Evolutionary conservation across 2,113 vertebrate species (phyloP).

Genomic region (Amphiprion ocellaris): DNA sequence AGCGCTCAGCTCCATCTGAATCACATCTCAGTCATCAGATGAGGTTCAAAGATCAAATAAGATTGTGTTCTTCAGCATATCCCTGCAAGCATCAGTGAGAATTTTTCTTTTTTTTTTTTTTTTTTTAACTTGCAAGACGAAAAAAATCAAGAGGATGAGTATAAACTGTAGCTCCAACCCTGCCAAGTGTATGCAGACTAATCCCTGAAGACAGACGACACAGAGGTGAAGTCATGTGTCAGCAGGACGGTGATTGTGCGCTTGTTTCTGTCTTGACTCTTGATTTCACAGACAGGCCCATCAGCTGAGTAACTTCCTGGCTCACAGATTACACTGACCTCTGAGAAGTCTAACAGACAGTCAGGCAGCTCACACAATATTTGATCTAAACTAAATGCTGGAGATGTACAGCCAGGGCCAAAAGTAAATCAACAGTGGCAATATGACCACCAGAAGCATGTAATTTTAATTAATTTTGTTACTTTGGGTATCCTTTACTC

Average conservation of each 20-base stretch:
- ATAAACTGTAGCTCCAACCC: not conserved
- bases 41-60: conserved; percentile 35
- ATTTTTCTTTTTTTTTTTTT: not conserved
- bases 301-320: conserved; percentile 16
- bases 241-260: conserved; percentile 20
- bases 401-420: too few species aligned
- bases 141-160: not conserved
- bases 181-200: not conserved
- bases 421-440: too few species aligned
- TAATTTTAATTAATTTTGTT: too few species aligned
- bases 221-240: conserved; percentile 16
- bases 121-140: not conserved
- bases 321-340: conserved; percentile 35
- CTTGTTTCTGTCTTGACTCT: conserved; percentile 32
- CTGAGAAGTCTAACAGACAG: not conserved
- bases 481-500: too few species aligned
- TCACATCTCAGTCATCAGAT: not conserved
- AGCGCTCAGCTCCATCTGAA: not conserved
- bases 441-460: too few species aligned
- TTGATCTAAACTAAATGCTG: not conserved
- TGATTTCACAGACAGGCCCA: conserved; percentile 37
- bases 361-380: not conserved
- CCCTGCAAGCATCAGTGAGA: not conserved
- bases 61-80: not conserved
- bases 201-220: conserved; percentile 34